A percentile compares a stretch with the other conserved stretches of the same genome.
Evolutionary conservation across 1,140 invertebrate genomes (phyloP).

Genomic region (Paramacrobiotus metropolitanus): DNA sequence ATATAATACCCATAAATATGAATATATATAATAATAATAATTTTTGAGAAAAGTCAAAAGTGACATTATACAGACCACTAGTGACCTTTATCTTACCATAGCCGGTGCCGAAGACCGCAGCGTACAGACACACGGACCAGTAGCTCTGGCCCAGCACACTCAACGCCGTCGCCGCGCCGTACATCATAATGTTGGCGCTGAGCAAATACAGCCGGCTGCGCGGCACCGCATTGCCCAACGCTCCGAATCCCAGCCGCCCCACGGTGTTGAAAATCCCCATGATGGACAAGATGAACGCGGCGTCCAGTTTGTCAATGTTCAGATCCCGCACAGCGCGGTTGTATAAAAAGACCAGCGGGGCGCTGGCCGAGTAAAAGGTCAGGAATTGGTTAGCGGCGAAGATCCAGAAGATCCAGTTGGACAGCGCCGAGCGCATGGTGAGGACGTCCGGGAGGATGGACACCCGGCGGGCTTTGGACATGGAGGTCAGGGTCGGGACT

Average conservation of each 20-base stretch:
- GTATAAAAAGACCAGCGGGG: neutral
- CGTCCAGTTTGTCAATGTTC: neutral
- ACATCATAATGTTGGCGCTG: neutral
- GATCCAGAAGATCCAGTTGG: neutral
- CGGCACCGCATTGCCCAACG: neutral
- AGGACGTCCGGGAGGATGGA: too few relatives aligned
- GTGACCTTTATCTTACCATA: constrained; percentile 27
- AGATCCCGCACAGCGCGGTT: neutral
- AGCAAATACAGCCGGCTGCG: neutral
- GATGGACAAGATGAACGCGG: neutral
- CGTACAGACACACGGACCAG: constrained; percentile 42
- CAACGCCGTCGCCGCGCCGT: constrained; percentile 43
- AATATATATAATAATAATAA: too few relatives aligned
- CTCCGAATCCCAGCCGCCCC: neutral
- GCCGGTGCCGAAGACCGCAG: constrained; percentile 53
- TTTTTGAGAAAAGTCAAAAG: too few relatives aligned
- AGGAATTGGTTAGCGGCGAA: neutral
- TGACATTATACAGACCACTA: too few relatives aligned
- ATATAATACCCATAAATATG: too few relatives aligned
- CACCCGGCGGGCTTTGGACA: too few relatives aligned
- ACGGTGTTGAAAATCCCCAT: neutral
- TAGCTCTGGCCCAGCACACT: constrained; percentile 45
- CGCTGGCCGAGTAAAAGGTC: neutral
- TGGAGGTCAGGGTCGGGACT: too few relatives aligned
- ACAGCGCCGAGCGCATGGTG: neutral